Evolutionary conservation across 2,113 vertebrate genomes (phyloP).

Genomic region (Phoenicopterus ruber): DNA sequence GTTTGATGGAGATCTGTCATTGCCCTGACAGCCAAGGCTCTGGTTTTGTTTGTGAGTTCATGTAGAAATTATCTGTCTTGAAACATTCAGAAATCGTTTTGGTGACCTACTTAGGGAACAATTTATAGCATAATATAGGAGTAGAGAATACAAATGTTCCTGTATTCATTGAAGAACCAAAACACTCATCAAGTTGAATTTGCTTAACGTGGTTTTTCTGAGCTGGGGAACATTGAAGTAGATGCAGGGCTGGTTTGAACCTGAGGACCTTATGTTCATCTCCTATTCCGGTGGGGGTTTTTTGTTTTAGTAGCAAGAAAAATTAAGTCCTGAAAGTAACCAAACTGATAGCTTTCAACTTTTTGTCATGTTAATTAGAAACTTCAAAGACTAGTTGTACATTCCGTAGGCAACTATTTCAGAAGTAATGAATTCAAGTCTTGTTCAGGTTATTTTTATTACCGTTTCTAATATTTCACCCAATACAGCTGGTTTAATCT

Average conservation of each 20-base stretch:
- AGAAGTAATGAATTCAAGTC: constrained; percentile 13
- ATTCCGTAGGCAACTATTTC: constrained; percentile 24
- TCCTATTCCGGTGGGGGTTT: not conserved
- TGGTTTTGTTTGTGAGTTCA: not conserved
- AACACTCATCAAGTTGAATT: constrained; percentile 36
- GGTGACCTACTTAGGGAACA: constrained; percentile 57
- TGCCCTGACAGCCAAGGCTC: constrained; percentile 32
- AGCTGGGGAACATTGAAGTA: not conserved
- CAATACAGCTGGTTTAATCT: constrained; percentile 12
- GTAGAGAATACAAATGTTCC: constrained; percentile 11
- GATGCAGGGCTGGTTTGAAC: constrained; percentile 33
- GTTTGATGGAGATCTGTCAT: constrained; percentile 60
- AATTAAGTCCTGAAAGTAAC: constrained; percentile 22
- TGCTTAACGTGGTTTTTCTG: not conserved
- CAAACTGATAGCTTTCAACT: constrained; percentile 32
- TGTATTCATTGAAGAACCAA: constrained; percentile 49
- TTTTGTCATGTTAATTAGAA: constrained; percentile 37
- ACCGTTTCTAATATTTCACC: constrained; percentile 10
- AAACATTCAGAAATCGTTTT: constrained; percentile 8
- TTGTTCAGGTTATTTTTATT: constrained; percentile 42
- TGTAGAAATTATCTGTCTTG: not conserved
- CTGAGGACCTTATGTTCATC: constrained; percentile 19
- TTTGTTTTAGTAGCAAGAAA: constrained; percentile 26
- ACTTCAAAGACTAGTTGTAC: constrained; percentile 37
- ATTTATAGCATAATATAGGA: constrained; percentile 49